Evolutionary conservation across 2,113 vertebrate genomes (phyloP).

Genomic region (Ophthalmolycus amberensis): DNA sequence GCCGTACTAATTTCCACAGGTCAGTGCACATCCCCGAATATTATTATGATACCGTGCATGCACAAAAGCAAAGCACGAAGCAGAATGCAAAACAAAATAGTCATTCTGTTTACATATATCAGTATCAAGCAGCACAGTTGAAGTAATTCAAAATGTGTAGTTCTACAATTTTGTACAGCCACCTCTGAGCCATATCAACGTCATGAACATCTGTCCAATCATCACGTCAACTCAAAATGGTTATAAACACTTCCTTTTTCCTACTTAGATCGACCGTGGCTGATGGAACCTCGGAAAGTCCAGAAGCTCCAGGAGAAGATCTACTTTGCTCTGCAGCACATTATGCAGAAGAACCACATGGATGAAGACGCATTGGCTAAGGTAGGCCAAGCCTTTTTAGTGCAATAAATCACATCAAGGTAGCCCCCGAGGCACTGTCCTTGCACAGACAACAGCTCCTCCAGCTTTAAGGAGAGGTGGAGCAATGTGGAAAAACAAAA

Average conservation of each 20-base stretch:
- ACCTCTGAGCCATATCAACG: background rate
- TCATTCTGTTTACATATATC: background rate
- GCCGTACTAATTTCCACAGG: constrained; percentile 99
- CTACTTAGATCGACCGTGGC: constrained; percentile 93
- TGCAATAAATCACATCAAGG: background rate
- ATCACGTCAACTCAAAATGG: background rate
- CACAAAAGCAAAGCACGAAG: constrained; percentile 1
- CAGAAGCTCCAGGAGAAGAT: constrained; percentile 99
- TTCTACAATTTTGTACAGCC: background rate
- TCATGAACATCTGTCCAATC: background rate
- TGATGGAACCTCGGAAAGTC: constrained; percentile 97
- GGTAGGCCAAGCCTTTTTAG: constrained; percentile 77
- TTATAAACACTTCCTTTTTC: background rate
- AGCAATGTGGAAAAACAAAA: background rate
- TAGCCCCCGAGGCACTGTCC: background rate
- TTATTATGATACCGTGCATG: background rate
- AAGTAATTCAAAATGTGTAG: background rate
- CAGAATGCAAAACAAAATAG: background rate
- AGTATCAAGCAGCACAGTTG: background rate
- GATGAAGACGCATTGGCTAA: constrained; percentile 96
- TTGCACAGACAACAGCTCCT: background rate
- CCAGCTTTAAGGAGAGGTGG: background rate
- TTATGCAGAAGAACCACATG: constrained; percentile 99
- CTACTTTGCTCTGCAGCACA: constrained; percentile 99
- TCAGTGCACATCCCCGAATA: constrained; percentile 68